Conservation (phyloP, 2,888 invertebrate genomes). For the Acutogordius australiensis region DNA sequence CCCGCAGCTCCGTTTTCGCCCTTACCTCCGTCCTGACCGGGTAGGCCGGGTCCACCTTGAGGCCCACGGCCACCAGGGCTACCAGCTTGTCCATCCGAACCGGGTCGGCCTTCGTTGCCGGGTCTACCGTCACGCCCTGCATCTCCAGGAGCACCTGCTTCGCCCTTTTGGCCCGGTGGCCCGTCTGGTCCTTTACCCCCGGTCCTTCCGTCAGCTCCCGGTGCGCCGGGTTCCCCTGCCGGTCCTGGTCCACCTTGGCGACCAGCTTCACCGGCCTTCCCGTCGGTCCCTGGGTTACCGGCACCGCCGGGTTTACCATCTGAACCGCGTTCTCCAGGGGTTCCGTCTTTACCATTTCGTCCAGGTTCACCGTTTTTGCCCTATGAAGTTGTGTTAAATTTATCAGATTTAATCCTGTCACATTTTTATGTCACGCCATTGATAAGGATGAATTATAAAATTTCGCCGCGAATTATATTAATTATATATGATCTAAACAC, state of each 20-base stretch:
- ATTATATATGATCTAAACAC: no score
- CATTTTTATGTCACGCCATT: no score
- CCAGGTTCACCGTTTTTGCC: conserved; percentile 1
- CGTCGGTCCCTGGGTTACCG: not conserved
- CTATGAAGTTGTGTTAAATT: not conserved
- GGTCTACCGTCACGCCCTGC: not conserved
- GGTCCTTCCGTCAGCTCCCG: not conserved
- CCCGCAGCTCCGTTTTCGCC: not conserved
- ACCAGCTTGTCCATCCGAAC: conserved; percentile 2
- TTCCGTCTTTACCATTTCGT: not conserved
- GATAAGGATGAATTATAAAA: no score
- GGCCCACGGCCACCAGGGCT: not conserved
- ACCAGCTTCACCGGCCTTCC: not conserved
- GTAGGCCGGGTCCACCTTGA: not conserved
- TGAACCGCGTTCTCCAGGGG: not conserved
- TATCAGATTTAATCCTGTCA: no score
- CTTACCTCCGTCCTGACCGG: not conserved
- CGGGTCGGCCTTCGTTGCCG: not conserved
- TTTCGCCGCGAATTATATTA: no score
- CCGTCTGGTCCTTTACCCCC: conserved; percentile 3
- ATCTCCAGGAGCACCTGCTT: not conserved
- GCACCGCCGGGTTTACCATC: conserved; percentile 1
- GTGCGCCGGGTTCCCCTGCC: not conserved
- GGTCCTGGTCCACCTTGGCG: not conserved
- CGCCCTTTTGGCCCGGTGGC: not conserved